Evolutionary conservation across 2,797 vertebrate species (phyloP), one percentile per base, ranked within the genome.

Genomic region (Odontamblyopus lacepedii): DNA sequence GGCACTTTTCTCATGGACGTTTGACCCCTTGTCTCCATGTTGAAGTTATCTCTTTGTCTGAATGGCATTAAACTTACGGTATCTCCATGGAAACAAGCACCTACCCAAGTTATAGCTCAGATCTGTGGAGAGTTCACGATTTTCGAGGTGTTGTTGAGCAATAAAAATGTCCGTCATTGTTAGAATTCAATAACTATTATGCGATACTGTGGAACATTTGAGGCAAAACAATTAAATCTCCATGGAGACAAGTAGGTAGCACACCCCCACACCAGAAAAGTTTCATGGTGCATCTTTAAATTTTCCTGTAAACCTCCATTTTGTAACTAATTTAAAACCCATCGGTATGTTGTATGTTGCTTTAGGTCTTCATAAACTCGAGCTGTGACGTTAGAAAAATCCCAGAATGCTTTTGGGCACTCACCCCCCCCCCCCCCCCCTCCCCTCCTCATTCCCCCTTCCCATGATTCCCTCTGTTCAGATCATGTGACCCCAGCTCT

Each of bases 401-500:
- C 79, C 80, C 75, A 76, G 61, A 23, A 77, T 81, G 74, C 75
- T 78, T 41, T 53, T 35, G 71, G 67, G 27, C 26, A 13, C 15
- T 29, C n/a, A 16, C 13, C 5, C 62, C 53, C 19, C 53, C 53
- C 6, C 6, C 56, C 19, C n/a, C 53, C 19, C 19, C 0, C 8
- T 38, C 19, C 19, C 0, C 8, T 38, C 35, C 35, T 2, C 32
- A 38, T 32, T 74, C 60, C 79, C 77, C 65, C 59, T 50, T 82
- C 79, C 83, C 75, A 79, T 82, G 68, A 84, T 78, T 86, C 72
- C 67, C 57, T 81, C 65, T 63, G 80, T 81, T 77, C 67, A 72
- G 75, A 70, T 78, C 86, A 83, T 72, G 82, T 83, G 76, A 85
- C 73, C 59, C 23, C 62, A 15, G 41, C 12, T 51, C 69, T 62